Conservation (phyloP, 2,113 vertebrate genomes). For the Bubalus kerabau region DNA sequence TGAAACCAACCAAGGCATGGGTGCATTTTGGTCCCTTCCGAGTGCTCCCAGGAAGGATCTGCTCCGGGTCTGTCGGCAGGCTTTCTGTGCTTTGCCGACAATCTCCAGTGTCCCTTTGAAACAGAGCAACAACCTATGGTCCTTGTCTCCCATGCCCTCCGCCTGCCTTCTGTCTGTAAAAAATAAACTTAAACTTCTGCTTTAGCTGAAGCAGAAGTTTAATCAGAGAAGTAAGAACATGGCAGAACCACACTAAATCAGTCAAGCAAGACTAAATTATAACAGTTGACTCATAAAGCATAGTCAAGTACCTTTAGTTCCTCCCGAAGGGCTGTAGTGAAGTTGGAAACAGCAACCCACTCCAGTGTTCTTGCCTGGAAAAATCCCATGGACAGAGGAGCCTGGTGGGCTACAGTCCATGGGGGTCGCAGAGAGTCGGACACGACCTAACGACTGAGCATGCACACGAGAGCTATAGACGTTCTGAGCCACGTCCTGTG, state of each 20-base stretch:
- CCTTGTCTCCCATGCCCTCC: background rate
- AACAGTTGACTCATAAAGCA: background rate
- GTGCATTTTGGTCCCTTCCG: background rate
- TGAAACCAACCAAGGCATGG: background rate
- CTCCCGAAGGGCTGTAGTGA: background rate
- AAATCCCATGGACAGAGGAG: background rate
- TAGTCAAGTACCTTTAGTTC: background rate
- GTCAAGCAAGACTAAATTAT: background rate
- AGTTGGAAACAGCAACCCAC: rapidly evolving
- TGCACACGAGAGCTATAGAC: rapidly evolving
- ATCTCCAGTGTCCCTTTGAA: background rate
- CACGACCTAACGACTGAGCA: rapidly evolving
- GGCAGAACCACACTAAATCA: background rate
- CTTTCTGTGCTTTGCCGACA: background rate
- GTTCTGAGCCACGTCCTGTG: background rate
- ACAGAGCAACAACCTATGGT: rapidly evolving
- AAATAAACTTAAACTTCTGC: background rate
- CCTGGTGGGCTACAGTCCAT: background rate
- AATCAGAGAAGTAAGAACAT: background rate
- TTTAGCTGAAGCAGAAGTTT: background rate
- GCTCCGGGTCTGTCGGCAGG: background rate
- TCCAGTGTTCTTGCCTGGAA: background rate
- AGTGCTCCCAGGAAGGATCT: no score
- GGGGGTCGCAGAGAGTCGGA: rapidly evolving
- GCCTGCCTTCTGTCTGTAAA: background rate